Evolutionary conservation across 1,140 invertebrate species (phyloP), one percentile per base, ranked within the genome.

Genomic region (Andrena cerasifolii): DNA sequence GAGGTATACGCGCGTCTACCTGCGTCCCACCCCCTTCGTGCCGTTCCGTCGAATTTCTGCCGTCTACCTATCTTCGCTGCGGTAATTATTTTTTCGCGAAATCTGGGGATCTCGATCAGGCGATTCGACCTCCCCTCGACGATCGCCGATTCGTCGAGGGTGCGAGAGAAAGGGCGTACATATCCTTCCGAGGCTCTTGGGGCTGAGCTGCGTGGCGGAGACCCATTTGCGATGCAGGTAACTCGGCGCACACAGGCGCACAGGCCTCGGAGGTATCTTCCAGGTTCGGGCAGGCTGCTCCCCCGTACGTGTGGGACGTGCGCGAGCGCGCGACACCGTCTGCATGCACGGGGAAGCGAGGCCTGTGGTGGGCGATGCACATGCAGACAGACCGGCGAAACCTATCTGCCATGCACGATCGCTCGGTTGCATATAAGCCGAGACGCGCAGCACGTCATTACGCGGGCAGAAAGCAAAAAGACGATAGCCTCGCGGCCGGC

Each of bases 351-450:
- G 21, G 3, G 40, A 0, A 36, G n/a, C 1, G 24, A 40, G 54
- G 53, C 4, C 31, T 61, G 40, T 61, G 71, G 74, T 45, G 67
- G 61, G 24, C 74, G 74, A 82, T 78, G 84, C 78, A 80, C 79
- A 79, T 78, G 74, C 71, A 82, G 67, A 82, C 81, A 86, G 82
- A 74, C 36, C 8, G 68, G 76, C 83, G 72, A 78, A 82, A 79
- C 80, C 83, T 90, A 90, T 90, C 89, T 89, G 71, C 83, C 89
- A 87, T 88, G 89, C 88, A 90, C 87, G 88, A 90, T 90, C 89
- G 87, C 86, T 89, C 85, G 74, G 86, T 78, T 85, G 84, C 86
- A 86, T 87, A 86, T 86, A 88, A 82, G 85, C 83, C 78, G 86
- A 86, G 86, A 88, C 72, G 77, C 75, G 83, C 83, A 77, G 80